Evolutionary conservation across 2,113 vertebrate genomes (phyloP).

Genomic region (Mesitornis unicolor): DNA sequence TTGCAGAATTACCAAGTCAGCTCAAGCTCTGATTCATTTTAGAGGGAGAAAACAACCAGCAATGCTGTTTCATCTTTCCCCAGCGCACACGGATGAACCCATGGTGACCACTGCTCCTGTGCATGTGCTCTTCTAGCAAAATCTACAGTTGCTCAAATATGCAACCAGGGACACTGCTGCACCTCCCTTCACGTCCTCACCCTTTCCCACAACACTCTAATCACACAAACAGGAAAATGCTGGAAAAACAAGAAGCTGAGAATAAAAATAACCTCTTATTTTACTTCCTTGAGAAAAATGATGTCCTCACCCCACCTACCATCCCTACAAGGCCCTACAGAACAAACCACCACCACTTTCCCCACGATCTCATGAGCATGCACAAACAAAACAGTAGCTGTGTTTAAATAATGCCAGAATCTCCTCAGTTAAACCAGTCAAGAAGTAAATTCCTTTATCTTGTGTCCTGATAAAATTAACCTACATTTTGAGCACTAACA

Average conservation of each 20-base stretch:
- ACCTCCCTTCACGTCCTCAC: rapidly evolving
- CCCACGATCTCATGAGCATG: rapidly evolving
- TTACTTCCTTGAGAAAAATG: background rate
- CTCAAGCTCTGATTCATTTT: background rate
- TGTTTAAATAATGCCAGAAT: background rate
- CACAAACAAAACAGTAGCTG: background rate
- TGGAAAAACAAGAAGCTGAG: background rate
- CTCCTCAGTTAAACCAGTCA: background rate
- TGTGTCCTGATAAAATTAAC: background rate
- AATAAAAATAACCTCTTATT: background rate
- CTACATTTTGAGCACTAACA: background rate
- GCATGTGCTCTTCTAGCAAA: background rate
- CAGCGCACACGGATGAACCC: rapidly evolving
- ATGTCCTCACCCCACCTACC: background rate
- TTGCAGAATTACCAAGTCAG: background rate
- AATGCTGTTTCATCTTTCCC: rapidly evolving
- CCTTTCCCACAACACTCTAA: background rate
- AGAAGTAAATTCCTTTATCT: background rate
- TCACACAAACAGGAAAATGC: background rate
- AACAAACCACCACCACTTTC: background rate
- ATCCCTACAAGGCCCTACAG: background rate
- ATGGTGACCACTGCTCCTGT: background rate
- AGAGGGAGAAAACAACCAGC: background rate
- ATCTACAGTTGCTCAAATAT: background rate
- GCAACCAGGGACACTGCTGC: background rate